Evolutionary conservation across 2,888 invertebrate genomes (phyloP).

Genomic region (Alloscopus bannaensis): DNA sequence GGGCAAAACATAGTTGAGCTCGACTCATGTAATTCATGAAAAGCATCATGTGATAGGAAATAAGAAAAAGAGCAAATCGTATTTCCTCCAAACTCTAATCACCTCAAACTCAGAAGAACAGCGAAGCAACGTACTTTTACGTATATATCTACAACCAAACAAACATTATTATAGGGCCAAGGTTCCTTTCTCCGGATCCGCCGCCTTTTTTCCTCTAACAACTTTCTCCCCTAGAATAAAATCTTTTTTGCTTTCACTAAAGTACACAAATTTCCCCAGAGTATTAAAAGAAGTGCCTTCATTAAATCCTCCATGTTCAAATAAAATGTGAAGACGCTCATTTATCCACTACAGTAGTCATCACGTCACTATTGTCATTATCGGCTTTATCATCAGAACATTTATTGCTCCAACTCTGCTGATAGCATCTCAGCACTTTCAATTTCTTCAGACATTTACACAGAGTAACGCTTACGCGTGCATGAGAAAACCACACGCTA

Average conservation of each 20-base stretch:
- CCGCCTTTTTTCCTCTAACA: constrained; percentile 21
- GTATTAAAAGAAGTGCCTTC: constrained; percentile 56
- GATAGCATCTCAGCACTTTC: neutral
- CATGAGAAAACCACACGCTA: constrained; percentile 34
- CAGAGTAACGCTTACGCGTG: constrained; percentile 16
- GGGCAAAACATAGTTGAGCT: constrained; percentile 33
- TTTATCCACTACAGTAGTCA: constrained; percentile 19
- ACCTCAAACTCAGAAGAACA: too few species aligned
- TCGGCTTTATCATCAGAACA: constrained; percentile 41
- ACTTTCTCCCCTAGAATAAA: constrained; percentile 29
- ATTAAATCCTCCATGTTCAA: constrained; percentile 51
- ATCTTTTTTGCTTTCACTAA: constrained; percentile 11
- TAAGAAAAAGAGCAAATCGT: constrained; percentile 46
- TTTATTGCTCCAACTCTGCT: constrained; percentile 15
- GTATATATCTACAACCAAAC: too few species aligned
- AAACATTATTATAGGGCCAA: too few species aligned
- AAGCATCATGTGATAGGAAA: too few species aligned
- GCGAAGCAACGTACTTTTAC: too few species aligned
- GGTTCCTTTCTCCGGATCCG: neutral
- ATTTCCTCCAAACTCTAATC: too few species aligned
- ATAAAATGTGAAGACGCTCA: constrained; percentile 49
- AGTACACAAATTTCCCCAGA: constrained; percentile 48
- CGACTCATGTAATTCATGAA: constrained; percentile 41
- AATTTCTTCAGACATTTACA: neutral
- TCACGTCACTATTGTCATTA: constrained; percentile 36